A percentile compares a stretch with the other conserved stretches of the same genome.
Evolutionary conservation across 1,140 invertebrate genomes (phyloP).

Genomic region (Drosophila novamexicana): DNA sequence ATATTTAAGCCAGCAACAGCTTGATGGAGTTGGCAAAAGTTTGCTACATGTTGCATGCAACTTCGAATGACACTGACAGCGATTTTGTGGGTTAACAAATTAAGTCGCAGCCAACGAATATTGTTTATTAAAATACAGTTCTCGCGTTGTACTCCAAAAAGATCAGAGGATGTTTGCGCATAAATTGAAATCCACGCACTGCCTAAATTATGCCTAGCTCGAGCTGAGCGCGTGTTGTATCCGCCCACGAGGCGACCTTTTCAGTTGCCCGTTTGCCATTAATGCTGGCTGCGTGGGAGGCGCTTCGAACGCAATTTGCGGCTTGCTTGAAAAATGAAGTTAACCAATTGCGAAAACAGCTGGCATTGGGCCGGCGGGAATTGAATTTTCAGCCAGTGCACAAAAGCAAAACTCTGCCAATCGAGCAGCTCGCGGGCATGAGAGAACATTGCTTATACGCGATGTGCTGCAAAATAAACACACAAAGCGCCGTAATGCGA

Average conservation of each 20-base stretch:
- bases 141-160: too few relatives aligned
- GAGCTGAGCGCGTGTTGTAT: neutral
- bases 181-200: slow-evolving; percentile 44
- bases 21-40: slow-evolving; percentile 12
- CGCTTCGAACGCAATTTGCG: slow-evolving; percentile 62
- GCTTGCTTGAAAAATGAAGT: slow-evolving; percentile 72
- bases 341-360: slow-evolving; percentile 80
- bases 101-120: neutral
- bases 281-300: slow-evolving; percentile 30
- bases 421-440: slow-evolving; percentile 10
- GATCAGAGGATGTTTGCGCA: neutral
- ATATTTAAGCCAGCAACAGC: slow-evolving; percentile 24
- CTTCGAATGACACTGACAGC: slow-evolving; percentile 12
- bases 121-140: neutral
- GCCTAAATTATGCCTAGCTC: slow-evolving; percentile 18
- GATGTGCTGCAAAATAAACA: slow-evolving; percentile 51
- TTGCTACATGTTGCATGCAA: slow-evolving; percentile 71
- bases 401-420: neutral
- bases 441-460: slow-evolving; percentile 60
- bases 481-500: slow-evolving; percentile 46
- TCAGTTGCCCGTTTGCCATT: slow-evolving; percentile 33
- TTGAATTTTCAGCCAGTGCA: slow-evolving; percentile 36
- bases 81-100: neutral
- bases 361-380: slow-evolving; percentile 67
- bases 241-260: slow-evolving; percentile 22